A percentile compares a stretch with the other conserved stretches of the same genome.
Conservation (phyloP, 2,888 invertebrate genomes). For the Harmothoe impar region DNA sequence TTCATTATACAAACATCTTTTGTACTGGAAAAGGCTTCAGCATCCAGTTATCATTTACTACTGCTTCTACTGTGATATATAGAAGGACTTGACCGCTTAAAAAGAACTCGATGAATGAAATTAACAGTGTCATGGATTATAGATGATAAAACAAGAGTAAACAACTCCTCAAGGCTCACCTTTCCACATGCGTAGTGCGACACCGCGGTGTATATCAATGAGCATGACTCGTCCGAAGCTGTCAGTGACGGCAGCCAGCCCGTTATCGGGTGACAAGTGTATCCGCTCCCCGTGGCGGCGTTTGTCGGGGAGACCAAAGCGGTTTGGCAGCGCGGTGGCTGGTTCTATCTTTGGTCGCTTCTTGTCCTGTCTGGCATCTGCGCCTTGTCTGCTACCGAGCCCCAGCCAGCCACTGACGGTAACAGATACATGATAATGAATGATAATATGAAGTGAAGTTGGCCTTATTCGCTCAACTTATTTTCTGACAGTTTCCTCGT, state of each 20-base stretch:
- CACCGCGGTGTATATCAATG: conserved; percentile 91
- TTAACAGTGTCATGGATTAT: no score
- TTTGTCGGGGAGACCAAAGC: conserved; percentile 92
- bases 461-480: no score
- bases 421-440: conserved; percentile 22
- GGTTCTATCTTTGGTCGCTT: conserved; percentile 86
- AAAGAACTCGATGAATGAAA: no score
- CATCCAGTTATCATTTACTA: no score
- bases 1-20: no score
- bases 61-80: no score
- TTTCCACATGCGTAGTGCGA: conserved; percentile 94
- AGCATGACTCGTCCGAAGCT: conserved; percentile 93
- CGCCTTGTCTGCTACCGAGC: conserved; percentile 79
- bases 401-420: conserved; percentile 83
- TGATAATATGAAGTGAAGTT: background rate
- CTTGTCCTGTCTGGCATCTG: conserved; percentile 74
- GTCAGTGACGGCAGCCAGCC: conserved; percentile 92
- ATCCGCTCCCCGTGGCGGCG: conserved; percentile 90
- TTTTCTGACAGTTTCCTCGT: no score
- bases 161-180: conserved; percentile 82
- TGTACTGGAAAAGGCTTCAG: no score
- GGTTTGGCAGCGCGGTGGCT: conserved; percentile 89
- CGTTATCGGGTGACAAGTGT: conserved; percentile 91
- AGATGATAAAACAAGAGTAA: no score
- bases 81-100: no score